Evolutionary conservation across 2,888 invertebrate species (phyloP).

Genomic region (Yponomeuta plumbellus): DNA sequence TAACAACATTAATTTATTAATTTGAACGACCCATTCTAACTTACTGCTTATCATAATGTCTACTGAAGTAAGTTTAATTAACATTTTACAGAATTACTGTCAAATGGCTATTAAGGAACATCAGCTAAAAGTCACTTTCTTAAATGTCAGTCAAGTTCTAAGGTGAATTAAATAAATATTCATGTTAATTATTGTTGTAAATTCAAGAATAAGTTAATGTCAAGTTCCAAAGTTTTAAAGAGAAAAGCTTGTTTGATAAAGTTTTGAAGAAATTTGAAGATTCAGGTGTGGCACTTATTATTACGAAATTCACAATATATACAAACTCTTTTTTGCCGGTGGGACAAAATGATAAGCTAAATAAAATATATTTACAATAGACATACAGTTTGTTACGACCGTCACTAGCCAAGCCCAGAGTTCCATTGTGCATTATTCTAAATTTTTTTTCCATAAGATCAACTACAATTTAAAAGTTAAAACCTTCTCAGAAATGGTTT

Average conservation of each 20-base stretch:
- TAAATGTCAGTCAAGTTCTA: conserved; percentile 16
- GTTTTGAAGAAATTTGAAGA: background rate
- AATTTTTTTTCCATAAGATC: too few relatives aligned
- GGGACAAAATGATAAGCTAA: conserved; percentile 61
- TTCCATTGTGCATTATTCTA: too few relatives aligned
- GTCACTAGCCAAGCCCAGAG: too few relatives aligned
- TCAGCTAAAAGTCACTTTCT: conserved; percentile 14
- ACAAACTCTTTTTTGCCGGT: conserved; percentile 39
- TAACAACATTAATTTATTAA: conserved; percentile 5
- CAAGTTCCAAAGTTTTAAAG: background rate
- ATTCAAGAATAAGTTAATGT: background rate
- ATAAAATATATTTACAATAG: conserved; percentile 40
- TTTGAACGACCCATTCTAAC: conserved; percentile 2
- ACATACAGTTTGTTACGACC: background rate
- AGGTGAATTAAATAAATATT: conserved; percentile 10
- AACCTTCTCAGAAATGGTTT: too few relatives aligned
- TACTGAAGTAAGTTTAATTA: conserved; percentile 32
- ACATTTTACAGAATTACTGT: conserved; percentile 22
- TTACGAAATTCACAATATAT: conserved; percentile 1
- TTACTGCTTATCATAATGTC: conserved; percentile 36
- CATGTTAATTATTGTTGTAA: background rate
- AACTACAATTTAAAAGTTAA: too few relatives aligned
- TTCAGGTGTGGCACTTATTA: background rate
- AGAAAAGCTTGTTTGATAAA: background rate
- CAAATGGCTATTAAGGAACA: conserved; percentile 11